Conservation (phyloP, 2,888 invertebrate species). For the Cryptus viduatorius region DNA sequence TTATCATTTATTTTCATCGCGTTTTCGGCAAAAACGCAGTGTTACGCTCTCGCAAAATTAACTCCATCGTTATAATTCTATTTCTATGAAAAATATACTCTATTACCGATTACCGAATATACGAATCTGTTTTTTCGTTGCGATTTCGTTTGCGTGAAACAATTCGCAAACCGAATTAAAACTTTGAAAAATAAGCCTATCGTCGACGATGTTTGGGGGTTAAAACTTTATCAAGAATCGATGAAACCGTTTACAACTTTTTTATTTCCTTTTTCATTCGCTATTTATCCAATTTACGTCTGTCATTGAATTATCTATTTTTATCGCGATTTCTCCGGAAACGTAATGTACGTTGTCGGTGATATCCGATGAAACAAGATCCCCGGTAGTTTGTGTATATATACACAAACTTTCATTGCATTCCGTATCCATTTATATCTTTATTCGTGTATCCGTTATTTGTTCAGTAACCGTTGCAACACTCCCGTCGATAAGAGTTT, state of each 20-base stretch:
- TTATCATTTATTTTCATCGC: too few species aligned
- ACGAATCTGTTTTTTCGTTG: too few species aligned
- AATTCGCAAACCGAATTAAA: too few species aligned
- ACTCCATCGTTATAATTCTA: too few species aligned
- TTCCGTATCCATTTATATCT: conserved; percentile 9
- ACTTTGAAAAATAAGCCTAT: not conserved
- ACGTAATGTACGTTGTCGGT: conserved; percentile 22
- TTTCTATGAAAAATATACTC: too few species aligned
- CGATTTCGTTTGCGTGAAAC: too few species aligned
- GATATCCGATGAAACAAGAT: conserved; percentile 56
- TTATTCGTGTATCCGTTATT: conserved; percentile 37
- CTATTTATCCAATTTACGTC: conserved; percentile 22
- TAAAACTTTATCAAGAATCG: not conserved
- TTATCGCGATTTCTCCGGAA: not conserved
- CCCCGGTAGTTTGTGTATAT: conserved; percentile 30
- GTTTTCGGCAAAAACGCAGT: too few species aligned
- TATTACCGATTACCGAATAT: too few species aligned
- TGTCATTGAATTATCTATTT: conserved; percentile 7
- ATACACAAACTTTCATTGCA: conserved; percentile 44
- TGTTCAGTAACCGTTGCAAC: conserved; percentile 21
- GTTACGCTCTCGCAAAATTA: too few species aligned
- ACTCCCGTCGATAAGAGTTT: conserved; percentile 50
- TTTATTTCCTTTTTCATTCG: not conserved
- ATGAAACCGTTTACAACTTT: not conserved
- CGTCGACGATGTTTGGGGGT: not conserved